Evolutionary conservation across 1,140 invertebrate genomes (phyloP).

Genomic region (Chelonus insularis): DNA sequence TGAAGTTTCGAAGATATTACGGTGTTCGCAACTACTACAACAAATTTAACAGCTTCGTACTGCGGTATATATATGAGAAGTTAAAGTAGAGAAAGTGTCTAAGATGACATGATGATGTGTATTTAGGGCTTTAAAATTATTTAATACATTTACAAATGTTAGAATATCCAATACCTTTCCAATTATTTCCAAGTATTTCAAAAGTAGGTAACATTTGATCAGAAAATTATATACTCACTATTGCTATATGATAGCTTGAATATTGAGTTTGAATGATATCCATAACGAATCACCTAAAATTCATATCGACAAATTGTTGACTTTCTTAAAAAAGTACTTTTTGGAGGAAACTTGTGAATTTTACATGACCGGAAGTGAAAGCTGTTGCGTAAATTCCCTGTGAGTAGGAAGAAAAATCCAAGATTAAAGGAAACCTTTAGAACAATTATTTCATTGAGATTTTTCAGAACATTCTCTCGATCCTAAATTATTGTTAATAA

Average conservation of each 20-base stretch:
- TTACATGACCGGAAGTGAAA: slow-evolving; percentile 16
- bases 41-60: background rate
- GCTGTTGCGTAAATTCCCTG: slow-evolving; percentile 27
- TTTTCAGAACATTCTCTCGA: slow-evolving; percentile 10
- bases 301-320: no score
- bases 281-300: no score
- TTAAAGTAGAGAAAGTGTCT: slow-evolving; percentile 11
- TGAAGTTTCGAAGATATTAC: slow-evolving; percentile 25
- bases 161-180: no score
- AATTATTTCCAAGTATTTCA: no score
- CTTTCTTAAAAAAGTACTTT: background rate
- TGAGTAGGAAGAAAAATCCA: slow-evolving; percentile 20
- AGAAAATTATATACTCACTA: no score
- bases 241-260: no score
- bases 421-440: slow-evolving; percentile 1
- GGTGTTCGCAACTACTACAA: slow-evolving; percentile 13
- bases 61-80: background rate
- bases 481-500: no score
- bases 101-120: no score
- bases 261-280: no score
- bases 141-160: no score
- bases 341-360: background rate
- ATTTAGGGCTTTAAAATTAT: no score
- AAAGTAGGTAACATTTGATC: no score
- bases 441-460: slow-evolving; percentile 1